These are phyloP conservation scores for Sinocyclocheilus rhinocerous DNA, from an alignment of 2,113 vertebrate genomes.

Conservation along the genomic window DNA sequence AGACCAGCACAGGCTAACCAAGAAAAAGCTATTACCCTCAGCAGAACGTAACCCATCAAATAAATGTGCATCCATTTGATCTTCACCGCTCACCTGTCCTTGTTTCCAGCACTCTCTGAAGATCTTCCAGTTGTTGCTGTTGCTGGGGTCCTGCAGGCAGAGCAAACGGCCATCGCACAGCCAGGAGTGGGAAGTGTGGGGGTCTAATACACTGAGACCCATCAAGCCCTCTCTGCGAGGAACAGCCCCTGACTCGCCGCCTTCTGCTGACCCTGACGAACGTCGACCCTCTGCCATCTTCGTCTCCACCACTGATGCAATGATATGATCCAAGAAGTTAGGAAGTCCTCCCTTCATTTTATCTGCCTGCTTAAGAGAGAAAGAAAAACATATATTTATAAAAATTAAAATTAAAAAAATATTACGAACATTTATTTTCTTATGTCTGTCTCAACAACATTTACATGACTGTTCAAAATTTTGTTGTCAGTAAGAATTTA, in stretches of 20 bases:
- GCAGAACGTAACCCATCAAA: not conserved
- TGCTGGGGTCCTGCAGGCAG: slow-evolving; percentile 96
- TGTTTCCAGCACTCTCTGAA: slow-evolving; percentile 99
- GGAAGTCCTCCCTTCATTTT: slow-evolving; percentile 94
- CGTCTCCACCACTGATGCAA: slow-evolving; percentile 98
- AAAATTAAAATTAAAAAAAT: not conserved
- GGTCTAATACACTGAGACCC: slow-evolving; percentile 95
- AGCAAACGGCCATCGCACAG: slow-evolving; percentile 96
- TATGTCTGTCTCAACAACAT: not conserved
- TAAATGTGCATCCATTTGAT: not conserved
- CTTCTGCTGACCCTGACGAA: slow-evolving; percentile 77
- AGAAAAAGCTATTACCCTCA: not conserved
- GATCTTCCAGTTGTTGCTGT: slow-evolving; percentile 99
- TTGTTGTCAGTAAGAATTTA: no score
- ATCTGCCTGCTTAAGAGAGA: slow-evolving; percentile 72
- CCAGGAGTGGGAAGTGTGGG: slow-evolving; percentile 97
- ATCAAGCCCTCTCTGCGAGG: slow-evolving; percentile 88
- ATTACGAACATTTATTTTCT: not conserved
- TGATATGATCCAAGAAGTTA: slow-evolving; percentile 98
- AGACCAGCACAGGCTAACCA: slow-evolving; percentile 94
- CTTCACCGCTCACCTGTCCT: slow-evolving; percentile 84
- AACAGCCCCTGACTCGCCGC: slow-evolving; percentile 80
- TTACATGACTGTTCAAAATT: no score
- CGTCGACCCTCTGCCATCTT: slow-evolving; percentile 91
- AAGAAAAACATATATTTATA: not conserved